Base-by-base conservation (phyloP, 2,888 invertebrate genomes). In the Lamproptera curius region DNA sequence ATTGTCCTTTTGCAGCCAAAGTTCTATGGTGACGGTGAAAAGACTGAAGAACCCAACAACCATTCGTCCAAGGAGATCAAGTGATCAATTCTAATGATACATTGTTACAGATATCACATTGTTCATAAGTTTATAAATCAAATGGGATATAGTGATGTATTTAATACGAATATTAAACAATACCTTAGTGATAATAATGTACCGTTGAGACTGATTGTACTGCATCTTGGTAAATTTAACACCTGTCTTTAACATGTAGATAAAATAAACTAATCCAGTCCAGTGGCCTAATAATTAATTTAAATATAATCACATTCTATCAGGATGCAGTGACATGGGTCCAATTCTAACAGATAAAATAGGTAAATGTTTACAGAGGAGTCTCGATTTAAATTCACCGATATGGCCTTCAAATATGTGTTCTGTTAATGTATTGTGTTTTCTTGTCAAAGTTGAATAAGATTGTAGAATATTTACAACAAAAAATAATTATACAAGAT, bases 11-110 rank as follows among this genome's bases (percentile, higher is more conserved):
- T 73, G 40, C 86, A 91, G 91, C 91, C 91, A 69, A 91, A 90
- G 79, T 91, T 91, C 79, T 91, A 91, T 70, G 88, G 89, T 70
- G 91, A 91, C 76, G 88, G 87, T 70, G 90, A 90, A 72, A 90
- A 90, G 88, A 86, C 88, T 84, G 90, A 90, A 72, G 89, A 90
- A 62, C 83, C 78, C 68, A 86, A 84, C 76, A 87, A 86, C 59
- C 81, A 84, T 79, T 78, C 85, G 80, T 85, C 85, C 84, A 88
- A 88, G 80, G 88, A 85, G 58, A 68, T 74, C 62, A 80, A 83
- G 70, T 82, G 76, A 82, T 69, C 55, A 23, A 16, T 37, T 16
- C 16, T 10, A 16, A 36, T 35, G 26, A 23, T 23, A 37, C 16
- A 14, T 26, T 28, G 16, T 23, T 36, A 43, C 36, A 43, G 28